phyloP scores from a whole-genome alignment of 2,888 invertebrate species.

The Epiblema foenella region DNA sequence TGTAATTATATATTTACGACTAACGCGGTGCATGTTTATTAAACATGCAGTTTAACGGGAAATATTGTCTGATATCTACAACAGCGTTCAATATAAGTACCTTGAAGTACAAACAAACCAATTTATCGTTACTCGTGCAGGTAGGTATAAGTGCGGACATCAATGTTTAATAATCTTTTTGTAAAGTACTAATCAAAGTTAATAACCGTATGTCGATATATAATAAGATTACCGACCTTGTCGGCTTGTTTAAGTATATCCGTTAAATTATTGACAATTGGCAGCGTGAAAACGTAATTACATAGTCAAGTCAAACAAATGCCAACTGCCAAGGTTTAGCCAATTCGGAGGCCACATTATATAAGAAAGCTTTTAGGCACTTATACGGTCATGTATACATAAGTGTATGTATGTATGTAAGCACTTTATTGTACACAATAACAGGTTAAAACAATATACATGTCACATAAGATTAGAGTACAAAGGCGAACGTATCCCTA shows the following conservation, averaged over 20 bases:
- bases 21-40: no score
- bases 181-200: conserved; percentile 23
- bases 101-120: no score
- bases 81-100: no score
- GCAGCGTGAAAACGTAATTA: conserved; percentile 36
- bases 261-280: conserved; percentile 21
- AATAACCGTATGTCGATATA: conserved; percentile 21
- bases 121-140: not conserved
- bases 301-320: conserved; percentile 17
- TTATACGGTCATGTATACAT: not conserved
- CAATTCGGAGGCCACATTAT: conserved; percentile 13
- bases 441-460: no score
- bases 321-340: conserved; percentile 22
- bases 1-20: no score
- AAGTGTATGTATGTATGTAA: no score
- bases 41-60: no score
- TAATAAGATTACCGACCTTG: conserved; percentile 33
- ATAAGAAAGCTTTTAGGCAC: conserved; percentile 14
- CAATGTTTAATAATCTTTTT: not conserved
- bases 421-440: no score
- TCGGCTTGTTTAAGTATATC: conserved; percentile 16
- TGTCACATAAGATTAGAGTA: no score
- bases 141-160: not conserved
- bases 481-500: no score
- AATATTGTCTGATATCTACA: no score